Conservation (phyloP, 2,113 vertebrate genomes). For the Tretioscincus oriximinensis region DNA sequence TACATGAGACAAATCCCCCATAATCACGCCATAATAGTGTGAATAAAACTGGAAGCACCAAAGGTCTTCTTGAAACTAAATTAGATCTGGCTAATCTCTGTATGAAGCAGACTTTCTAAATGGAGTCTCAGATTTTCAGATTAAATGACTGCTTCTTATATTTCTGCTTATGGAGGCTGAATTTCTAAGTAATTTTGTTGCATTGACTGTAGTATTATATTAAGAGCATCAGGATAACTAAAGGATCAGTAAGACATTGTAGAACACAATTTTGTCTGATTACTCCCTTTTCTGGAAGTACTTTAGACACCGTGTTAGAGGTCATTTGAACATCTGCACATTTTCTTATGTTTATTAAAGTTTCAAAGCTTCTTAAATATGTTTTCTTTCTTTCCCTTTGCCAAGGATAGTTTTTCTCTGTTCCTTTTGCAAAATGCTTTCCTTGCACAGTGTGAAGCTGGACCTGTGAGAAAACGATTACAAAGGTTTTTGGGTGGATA, state of each 20-base stretch:
- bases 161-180: neutral
- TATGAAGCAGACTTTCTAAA: neutral
- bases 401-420: conserved; percentile 11
- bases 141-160: neutral
- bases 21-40: too few relatives aligned
- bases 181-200: neutral
- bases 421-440: neutral
- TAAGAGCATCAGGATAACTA: neutral
- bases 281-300: conserved; percentile 5
- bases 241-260: neutral
- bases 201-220: neutral
- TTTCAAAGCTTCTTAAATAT: conserved; percentile 19
- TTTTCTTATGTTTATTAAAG: conserved; percentile 8
- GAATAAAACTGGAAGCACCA: too few relatives aligned
- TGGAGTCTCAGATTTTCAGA: neutral
- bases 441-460: neutral
- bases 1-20: too few relatives aligned
- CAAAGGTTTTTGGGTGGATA: neutral
- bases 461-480: neutral
- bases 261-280: conserved; percentile 10
- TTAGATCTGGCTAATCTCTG: neutral
- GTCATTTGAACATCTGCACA: conserved; percentile 23
- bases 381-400: conserved; percentile 11
- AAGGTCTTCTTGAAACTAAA: neutral
- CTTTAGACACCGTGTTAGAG: neutral